A percentile compares a stretch with the other conserved stretches of the same genome.
These are phyloP conservation scores for Lasiurus borealis DNA, from an alignment of 2,113 vertebrate species.

Conservation along the genomic window DNA sequence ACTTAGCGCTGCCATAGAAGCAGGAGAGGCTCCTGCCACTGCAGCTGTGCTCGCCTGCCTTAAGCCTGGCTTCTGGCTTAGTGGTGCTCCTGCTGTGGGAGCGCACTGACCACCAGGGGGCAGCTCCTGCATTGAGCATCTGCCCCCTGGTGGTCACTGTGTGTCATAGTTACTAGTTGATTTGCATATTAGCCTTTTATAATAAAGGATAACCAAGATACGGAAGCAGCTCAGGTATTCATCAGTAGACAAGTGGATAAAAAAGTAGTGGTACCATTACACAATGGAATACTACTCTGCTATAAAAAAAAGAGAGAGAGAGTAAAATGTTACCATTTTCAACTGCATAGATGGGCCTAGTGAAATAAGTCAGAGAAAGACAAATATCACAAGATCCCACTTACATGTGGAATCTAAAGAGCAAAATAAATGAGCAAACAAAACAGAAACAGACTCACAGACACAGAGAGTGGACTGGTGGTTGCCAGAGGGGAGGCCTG, in stretches of 20 bases:
- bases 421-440: not conserved
- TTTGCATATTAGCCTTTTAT: too few species aligned
- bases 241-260: not conserved
- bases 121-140: too few species aligned
- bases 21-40: too few species aligned
- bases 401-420: not conserved
- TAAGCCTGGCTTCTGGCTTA: too few species aligned
- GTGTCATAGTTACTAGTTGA: too few species aligned
- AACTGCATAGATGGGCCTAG: not conserved
- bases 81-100: too few species aligned
- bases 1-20: too few species aligned
- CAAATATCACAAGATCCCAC: not conserved
- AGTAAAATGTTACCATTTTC: not conserved
- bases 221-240: not conserved
- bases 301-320: not conserved
- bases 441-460: not conserved
- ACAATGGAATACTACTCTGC: not conserved
- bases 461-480: not conserved
- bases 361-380: not conserved
- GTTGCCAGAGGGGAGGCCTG: not conserved
- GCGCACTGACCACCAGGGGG: too few species aligned
- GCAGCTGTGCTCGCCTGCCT: too few species aligned
- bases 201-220: not conserved
- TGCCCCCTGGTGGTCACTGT: too few species aligned
- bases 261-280: not conserved